Conservation (phyloP, 2,888 invertebrate species). For the Anarsia innoxiella region DNA sequence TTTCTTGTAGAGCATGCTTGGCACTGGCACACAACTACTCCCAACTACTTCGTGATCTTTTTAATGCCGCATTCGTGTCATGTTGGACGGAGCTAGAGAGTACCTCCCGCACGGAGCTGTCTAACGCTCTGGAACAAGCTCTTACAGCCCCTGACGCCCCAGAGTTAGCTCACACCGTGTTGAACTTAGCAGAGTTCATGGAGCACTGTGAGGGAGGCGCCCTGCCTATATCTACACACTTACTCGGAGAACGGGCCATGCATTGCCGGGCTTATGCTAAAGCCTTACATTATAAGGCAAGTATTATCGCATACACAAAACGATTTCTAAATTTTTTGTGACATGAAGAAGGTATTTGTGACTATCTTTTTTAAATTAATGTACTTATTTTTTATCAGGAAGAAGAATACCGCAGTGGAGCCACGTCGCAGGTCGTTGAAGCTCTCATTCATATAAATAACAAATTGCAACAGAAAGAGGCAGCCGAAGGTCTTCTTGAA, state of each 20-base stretch:
- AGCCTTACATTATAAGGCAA: constrained; percentile 76
- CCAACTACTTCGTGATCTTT: constrained; percentile 95
- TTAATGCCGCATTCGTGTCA: constrained; percentile 99
- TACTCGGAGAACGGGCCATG: constrained; percentile 95
- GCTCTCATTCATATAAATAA: constrained; percentile 97
- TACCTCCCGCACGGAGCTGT: constrained; percentile 87
- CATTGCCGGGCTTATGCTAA: constrained; percentile 87
- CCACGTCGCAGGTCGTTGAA: constrained; percentile 92
- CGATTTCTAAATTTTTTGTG: too few relatives aligned
- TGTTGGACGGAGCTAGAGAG: constrained; percentile 97
- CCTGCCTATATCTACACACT: constrained; percentile 89
- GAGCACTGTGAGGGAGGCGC: constrained; percentile 99
- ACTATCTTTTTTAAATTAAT: too few relatives aligned
- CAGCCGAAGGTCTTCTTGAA: constrained; percentile 94
- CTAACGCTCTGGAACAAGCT: constrained; percentile 91
- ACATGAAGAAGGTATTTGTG: too few relatives aligned
- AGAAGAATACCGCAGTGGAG: constrained; percentile 91
- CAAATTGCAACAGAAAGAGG: constrained; percentile 98
- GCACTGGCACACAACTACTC: constrained; percentile 95
- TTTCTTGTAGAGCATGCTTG: constrained; percentile 83
- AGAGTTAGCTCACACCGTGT: constrained; percentile 95
- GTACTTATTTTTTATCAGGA: constrained; percentile 74
- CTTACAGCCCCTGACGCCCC: constrained; percentile 94
- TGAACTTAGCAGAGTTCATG: constrained; percentile 99
- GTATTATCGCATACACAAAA: too few relatives aligned